A percentile compares a stretch with the other conserved stretches of the same genome.
Evolutionary conservation across 2,113 vertebrate species (phyloP).

Genomic region (Tamias sibiricus): DNA sequence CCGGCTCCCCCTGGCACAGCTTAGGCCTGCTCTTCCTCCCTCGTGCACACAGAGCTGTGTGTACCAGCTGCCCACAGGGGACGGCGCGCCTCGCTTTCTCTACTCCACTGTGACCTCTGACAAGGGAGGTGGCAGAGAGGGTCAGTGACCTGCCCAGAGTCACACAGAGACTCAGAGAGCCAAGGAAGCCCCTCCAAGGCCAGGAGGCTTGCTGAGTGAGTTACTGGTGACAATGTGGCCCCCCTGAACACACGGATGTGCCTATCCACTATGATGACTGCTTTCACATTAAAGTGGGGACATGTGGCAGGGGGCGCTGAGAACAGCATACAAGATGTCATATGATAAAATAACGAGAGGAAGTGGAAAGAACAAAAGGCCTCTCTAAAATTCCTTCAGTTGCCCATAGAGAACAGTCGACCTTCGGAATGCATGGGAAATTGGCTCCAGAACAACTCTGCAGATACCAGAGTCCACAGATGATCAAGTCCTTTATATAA

Average conservation of each 20-base stretch:
- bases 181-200: not conserved
- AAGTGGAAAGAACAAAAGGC: not conserved
- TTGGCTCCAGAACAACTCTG: not conserved
- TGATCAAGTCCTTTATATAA: not conserved
- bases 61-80: not conserved
- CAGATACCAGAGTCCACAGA: not conserved
- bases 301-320: accelerated
- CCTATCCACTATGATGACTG: accelerated
- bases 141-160: not conserved
- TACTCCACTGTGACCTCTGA: no score
- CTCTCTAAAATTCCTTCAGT: not conserved
- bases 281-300: not conserved
- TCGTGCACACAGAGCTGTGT: not conserved
- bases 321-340: not conserved
- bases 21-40: not conserved
- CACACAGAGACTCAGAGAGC: not conserved
- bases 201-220: not conserved
- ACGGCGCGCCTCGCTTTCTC: not conserved
- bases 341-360: not conserved
- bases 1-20: no score
- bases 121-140: not conserved
- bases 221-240: not conserved
- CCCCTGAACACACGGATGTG: not conserved
- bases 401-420: not conserved
- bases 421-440: not conserved